Conservation (phyloP, 37 sponge, comb jelly and placozoan species). For the Halisarca cf. caerulea region DNA sequence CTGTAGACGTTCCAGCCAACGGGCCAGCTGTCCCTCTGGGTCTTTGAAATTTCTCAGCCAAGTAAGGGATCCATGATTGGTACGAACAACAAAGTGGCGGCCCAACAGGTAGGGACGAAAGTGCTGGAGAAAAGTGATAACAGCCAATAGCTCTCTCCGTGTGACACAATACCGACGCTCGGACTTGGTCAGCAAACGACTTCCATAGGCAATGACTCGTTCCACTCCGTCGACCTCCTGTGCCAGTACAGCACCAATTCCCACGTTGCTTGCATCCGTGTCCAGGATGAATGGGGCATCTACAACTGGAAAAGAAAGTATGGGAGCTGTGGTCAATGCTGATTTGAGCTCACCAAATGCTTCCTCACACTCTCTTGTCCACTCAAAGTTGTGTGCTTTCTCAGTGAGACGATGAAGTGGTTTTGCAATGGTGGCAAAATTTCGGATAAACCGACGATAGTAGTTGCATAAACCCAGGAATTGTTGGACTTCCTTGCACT, state of each 20-base stretch:
- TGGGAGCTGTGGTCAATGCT: background rate
- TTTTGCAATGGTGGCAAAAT: constrained; percentile 30
- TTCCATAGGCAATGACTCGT: constrained; percentile 25
- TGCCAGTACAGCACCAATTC: constrained; percentile 45
- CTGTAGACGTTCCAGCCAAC: constrained; percentile 34
- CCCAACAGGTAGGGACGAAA: constrained; percentile 24
- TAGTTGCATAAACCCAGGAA: constrained; percentile 38
- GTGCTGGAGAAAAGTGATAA: constrained; percentile 23
- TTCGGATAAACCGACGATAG: constrained; percentile 26
- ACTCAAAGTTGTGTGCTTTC: constrained; percentile 12
- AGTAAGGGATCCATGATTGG: constrained; percentile 29
- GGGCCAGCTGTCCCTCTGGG: constrained; percentile 39
- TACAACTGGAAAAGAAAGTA: constrained; percentile 25
- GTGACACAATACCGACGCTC: constrained; percentile 36
- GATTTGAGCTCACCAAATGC: constrained; percentile 27
- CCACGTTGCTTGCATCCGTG: constrained; percentile 46
- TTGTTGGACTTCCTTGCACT: constrained; percentile 2
- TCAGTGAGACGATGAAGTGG: constrained; percentile 34
- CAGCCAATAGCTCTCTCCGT: constrained; percentile 28
- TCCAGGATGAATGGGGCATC: constrained; percentile 36
- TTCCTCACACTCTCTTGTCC: constrained; percentile 27
- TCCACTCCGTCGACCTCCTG: constrained; percentile 34
- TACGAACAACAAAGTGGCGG: constrained; percentile 1
- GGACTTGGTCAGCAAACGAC: constrained; percentile 23
- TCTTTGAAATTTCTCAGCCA: constrained; percentile 41